Evolutionary conservation across 1,140 invertebrate genomes (phyloP), one percentile per base, ranked within the genome.

Genomic region (Plectrocnemia conspersa): DNA sequence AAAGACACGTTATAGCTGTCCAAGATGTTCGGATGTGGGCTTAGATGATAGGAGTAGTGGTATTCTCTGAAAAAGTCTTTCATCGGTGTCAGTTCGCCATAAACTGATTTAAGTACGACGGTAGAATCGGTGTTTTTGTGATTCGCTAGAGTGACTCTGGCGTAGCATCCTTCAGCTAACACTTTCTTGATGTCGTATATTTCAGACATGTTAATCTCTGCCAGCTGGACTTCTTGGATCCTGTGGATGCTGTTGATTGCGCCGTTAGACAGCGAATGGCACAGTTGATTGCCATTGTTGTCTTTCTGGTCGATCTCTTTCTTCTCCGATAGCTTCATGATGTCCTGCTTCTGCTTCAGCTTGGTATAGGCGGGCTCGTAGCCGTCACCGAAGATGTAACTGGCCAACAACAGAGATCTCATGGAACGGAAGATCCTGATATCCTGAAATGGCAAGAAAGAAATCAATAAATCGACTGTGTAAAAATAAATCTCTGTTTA

Each of bases 61-160:
- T 84, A 84, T 65, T 89, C 86, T n/a, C 85, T 76, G 62, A 80
- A 81, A 64, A 88, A 89, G 53, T 86, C 84, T 52, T 81, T 84
- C 25, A 84, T 73, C 16, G 75, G 79, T 54, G 79, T 86, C 2
- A 82, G 62, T 53, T 84, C 81, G n/a, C 81, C 80, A 56, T 84
- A 82, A 3, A 86, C 79, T 0, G 81, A 82, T 63, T 85, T 85
- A 1, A 85, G 64, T 0, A 83, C 82, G 15, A 86, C 80, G 18
- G 77, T 73, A 0, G 79, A 79, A 15, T 77, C 74, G 0, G 82
- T 83, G 18, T 71, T 69, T 10, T 73, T 68, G 64, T 86, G 82
- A 0, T 70, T 74, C 1, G 82, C 80, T 3, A 86, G 63, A 21
- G 85, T 57, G 1, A 87, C 78, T 63, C 82, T 83, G 0, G 83